Conservation (phyloP, 2,888 invertebrate species). For the Labia minor region DNA sequence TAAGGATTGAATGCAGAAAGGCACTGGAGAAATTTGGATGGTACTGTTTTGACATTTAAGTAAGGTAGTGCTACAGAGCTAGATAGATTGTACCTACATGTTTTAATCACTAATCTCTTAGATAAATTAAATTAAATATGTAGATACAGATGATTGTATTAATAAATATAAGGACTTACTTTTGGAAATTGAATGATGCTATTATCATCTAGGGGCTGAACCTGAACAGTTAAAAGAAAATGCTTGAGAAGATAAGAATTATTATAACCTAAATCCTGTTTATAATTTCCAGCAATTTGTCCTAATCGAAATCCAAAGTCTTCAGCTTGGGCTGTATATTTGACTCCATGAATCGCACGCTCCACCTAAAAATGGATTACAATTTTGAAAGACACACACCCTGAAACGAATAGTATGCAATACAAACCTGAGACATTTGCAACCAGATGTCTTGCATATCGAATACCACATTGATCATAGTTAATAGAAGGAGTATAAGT, state of each 20-base stretch:
- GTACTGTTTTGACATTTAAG: too few relatives aligned
- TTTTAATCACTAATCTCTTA: too few relatives aligned
- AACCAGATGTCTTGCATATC: background rate
- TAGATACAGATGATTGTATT: too few relatives aligned
- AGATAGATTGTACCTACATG: too few relatives aligned
- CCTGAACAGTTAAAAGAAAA: background rate
- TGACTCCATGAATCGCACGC: background rate
- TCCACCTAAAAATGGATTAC: background rate
- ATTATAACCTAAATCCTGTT: background rate
- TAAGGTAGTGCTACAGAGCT: too few relatives aligned
- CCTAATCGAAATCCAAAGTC: background rate
- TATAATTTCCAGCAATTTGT: background rate
- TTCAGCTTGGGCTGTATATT: background rate
- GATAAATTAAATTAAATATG: too few relatives aligned
- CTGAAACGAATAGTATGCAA: too few relatives aligned
- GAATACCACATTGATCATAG: background rate
- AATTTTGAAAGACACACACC: too few relatives aligned
- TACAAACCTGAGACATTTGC: background rate
- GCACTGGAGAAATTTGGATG: too few relatives aligned
- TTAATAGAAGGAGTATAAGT: background rate
- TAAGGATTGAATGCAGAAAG: too few relatives aligned
- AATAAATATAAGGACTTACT: too few relatives aligned
- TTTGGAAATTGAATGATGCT: background rate
- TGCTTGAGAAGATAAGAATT: background rate
- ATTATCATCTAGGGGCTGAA: background rate